Evolutionary conservation across 2,113 vertebrate species (phyloP), one percentile per base, ranked within the genome.

Genomic region (Aythya baeri): DNA sequence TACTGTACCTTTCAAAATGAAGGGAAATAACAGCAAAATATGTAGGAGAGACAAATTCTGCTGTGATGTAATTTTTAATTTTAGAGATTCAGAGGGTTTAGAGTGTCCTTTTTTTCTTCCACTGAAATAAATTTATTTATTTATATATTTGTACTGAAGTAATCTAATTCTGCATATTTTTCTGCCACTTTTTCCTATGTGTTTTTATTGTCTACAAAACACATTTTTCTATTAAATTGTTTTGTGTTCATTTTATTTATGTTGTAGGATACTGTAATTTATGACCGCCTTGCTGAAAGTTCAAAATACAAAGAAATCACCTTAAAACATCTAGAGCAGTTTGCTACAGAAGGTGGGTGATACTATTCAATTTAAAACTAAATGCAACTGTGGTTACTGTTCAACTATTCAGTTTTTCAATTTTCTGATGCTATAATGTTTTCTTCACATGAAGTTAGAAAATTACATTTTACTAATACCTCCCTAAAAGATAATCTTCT

Each of bases 231-330:
- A 20, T 73, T 83, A 27, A 34, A 66, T 72, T 73, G 18, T 80
- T 91, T 63, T 43, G 38, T 58, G 9, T 55, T 88, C 2, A 57
- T 81, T 96, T 80, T 95, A 32, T 83, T 98, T 97, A 85, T 94
- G 94, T 97, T 97, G 52, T 88, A 99, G 99, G 99, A 99, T 97
- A 99, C 99, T 1, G 99, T 99, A 73, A 99, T 99, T 97, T 99
- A 99, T 95, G 99, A 99, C 86, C 98, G 99, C 67, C 98, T 99
- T 95, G 98, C 99, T 65, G 99, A 99, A 97, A 99, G 97, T 92
- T 99, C 99, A 75, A 99, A 98, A 97, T 99, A 99, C 98, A 99
- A 99, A 98, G 99, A 99, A 97, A 99, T 99, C 92, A 99, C 99
- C 25, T 97, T 99, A 87, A 99, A 99, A 97, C 99, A 99, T 97